Conservation (phyloP, 2,888 invertebrate species). For the Parnassius orleans region DNA sequence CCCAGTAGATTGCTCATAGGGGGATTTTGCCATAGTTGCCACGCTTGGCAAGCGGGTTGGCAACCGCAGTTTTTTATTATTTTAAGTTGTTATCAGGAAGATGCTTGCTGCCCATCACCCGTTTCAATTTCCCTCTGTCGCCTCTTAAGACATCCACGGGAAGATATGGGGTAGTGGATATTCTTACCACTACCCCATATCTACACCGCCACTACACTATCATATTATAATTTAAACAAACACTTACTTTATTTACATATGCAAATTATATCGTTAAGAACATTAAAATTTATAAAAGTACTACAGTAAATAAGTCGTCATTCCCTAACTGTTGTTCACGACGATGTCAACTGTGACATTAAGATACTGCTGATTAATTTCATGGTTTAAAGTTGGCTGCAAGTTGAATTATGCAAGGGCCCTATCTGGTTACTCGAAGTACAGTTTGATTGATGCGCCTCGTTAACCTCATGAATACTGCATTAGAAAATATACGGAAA, state of each 20-base stretch:
- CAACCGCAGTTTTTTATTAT: too few relatives aligned
- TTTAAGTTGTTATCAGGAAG: too few relatives aligned
- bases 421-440: slow-evolving; percentile 3
- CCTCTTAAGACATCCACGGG: too few relatives aligned
- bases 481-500: slow-evolving; percentile 10
- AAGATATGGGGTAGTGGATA: too few relatives aligned
- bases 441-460: slow-evolving; percentile 6
- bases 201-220: too few relatives aligned
- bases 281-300: background rate
- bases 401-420: slow-evolving; percentile 1
- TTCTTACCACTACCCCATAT: too few relatives aligned
- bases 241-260: background rate
- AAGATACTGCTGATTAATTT: background rate
- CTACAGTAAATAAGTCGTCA: background rate
- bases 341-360: background rate
- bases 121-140: too few relatives aligned
- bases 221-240: background rate
- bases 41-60: too few relatives aligned
- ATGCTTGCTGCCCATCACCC: too few relatives aligned
- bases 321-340: slow-evolving; percentile 5
- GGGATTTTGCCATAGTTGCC: too few relatives aligned
- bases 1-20: too few relatives aligned
- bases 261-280: background rate
- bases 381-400: background rate
- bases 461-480: slow-evolving; percentile 14